Conservation (phyloP, 2,797 vertebrate genomes). For the Varecia variegata region DNA sequence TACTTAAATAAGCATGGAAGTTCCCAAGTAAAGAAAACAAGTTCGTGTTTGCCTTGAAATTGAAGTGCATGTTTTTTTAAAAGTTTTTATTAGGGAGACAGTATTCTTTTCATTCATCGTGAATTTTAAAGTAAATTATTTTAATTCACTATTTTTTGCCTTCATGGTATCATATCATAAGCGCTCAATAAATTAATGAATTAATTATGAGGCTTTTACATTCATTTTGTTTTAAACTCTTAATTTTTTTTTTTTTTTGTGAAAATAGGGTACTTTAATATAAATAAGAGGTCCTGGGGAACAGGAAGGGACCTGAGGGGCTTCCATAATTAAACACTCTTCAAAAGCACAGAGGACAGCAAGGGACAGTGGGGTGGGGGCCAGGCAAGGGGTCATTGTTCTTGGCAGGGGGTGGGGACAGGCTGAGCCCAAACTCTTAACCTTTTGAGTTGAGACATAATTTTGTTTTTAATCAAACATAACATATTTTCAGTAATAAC, state of each 20-base stretch:
- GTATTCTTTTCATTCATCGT: neutral
- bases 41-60: neutral
- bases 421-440: neutral
- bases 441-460: neutral
- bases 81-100: neutral
- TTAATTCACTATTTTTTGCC: neutral
- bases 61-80: neutral
- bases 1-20: neutral
- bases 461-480: neutral
- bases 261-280: constrained; percentile 80
- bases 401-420: too few species aligned
- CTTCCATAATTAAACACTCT: constrained; percentile 80
- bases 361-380: neutral
- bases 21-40: neutral
- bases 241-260: neutral
- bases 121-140: neutral
- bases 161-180: neutral
- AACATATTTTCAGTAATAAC: neutral
- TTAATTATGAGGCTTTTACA: neutral
- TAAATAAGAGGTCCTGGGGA: constrained; percentile 74
- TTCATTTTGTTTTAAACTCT: neutral
- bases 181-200: neutral
- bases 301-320: constrained; percentile 10
- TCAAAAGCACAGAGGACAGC: constrained; percentile 68
- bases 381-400: neutral